Base-by-base conservation (phyloP, 2,888 invertebrate species). In the Crioceris asparagi region DNA sequence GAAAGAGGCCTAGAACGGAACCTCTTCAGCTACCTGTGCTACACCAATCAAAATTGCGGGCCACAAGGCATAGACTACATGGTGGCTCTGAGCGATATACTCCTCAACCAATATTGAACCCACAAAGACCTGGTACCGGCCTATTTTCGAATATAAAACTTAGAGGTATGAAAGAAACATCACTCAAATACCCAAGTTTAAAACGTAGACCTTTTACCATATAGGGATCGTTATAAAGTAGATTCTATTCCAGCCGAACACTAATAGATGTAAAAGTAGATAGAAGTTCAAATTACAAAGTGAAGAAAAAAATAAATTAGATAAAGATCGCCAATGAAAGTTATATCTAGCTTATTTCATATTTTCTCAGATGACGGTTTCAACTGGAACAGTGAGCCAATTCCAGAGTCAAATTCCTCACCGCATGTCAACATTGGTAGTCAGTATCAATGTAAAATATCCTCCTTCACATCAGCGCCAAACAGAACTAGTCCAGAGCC, bases 91-190 rank as follows among this genome's bases (percentile, higher is more conserved):
- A 77, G 8, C 74, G 75, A 41, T 97, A 86, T 64, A 96, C 94
- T 0, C 94, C 97, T 10, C 85, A 90, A 17, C 97, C 97, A 0
- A 86, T 97, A 56, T 68, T 97, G 36, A 88, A 91, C 57, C 97
- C 97, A 0, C 83, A 88, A 41, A 74, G 97, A 45, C 78, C 80
- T 46, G 92, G 92, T 1, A 74, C 85, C 0, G 96, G 96, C 1
- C 70, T 96, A 3, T 91, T 82, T 57, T 60, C 68, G 6, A 59
- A 55, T 47, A 44, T 58, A 37, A 60, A 56, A 41, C 41, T 38
- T 10, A 58, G 52, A 46, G 38, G 43, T 45, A 27, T 36, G 17
- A 3, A 19, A 17, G 12, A 19, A 14, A 29, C 17, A 18, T 32
- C 26, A 26, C 26, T 26, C n/a, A n/a, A n/a, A n/a, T n/a, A n/a